These are phyloP conservation scores for Platygyra sinensis DNA, from an alignment of 64 coral and sea anemone species.

Conservation along the genomic window DNA sequence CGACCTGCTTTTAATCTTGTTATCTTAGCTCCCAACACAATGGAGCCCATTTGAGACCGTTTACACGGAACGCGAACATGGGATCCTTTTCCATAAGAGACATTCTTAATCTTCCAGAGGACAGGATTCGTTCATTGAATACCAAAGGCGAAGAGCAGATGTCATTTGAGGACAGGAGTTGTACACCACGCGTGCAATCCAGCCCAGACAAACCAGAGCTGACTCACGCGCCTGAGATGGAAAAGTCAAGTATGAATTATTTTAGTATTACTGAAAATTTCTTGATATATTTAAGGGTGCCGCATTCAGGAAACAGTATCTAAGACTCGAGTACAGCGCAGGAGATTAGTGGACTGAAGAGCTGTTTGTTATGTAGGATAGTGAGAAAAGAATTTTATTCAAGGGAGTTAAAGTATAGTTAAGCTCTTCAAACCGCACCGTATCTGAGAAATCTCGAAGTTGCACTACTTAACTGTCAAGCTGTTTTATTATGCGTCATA, in stretches of 20 bases:
- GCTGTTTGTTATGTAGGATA: slow-evolving; percentile 27
- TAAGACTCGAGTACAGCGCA: neutral
- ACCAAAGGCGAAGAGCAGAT: slow-evolving; percentile 35
- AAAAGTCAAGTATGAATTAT: slow-evolving; percentile 47
- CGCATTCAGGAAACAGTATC: neutral
- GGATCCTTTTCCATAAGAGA: slow-evolving; percentile 79
- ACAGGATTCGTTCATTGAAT: slow-evolving; percentile 62
- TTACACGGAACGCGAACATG: slow-evolving; percentile 59
- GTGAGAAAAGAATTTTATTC: neutral
- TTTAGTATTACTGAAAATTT: slow-evolving; percentile 38
- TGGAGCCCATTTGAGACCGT: slow-evolving; percentile 62
- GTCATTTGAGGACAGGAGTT: slow-evolving; percentile 26
- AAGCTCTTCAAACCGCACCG: slow-evolving; percentile 31
- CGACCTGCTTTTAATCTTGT: slow-evolving; percentile 51
- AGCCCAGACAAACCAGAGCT: slow-evolving; percentile 13
- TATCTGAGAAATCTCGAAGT: slow-evolving; percentile 44
- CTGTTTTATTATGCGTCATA: slow-evolving; percentile 13
- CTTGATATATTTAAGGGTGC: neutral
- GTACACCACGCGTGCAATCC: neutral
- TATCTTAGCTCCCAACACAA: slow-evolving; percentile 60
- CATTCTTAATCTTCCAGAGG: slow-evolving; percentile 76
- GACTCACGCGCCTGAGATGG: neutral
- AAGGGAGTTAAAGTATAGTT: neutral
- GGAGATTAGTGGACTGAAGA: slow-evolving; percentile 24
- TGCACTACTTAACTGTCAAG: slow-evolving; percentile 23